These are phyloP conservation scores for Gasterosteus aculeatus DNA, from an alignment of 2,113 vertebrate species.

Conservation along the genomic window DNA sequence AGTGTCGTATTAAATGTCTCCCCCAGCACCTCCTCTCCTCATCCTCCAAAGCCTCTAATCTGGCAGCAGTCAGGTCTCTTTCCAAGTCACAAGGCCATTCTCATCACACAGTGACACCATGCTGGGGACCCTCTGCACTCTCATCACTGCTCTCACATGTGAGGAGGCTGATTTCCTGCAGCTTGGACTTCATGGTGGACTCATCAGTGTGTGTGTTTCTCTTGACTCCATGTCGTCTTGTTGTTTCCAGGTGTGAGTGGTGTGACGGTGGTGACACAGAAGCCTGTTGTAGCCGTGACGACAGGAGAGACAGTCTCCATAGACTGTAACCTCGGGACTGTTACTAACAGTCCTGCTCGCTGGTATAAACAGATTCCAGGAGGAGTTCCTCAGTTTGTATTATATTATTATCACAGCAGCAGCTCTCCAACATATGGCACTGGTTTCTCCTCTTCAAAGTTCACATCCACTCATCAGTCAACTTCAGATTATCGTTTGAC, in stretches of 20 bases:
- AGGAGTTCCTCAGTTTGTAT: conserved; percentile 45
- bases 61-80: conserved; percentile 28
- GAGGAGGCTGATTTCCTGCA: conserved; percentile 41
- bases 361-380: conserved; percentile 71
- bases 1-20: conserved; percentile 23
- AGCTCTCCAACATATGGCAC: conserved; percentile 4
- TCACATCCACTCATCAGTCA: conserved; percentile 57
- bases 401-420: fast-evolving
- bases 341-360: fast-evolving
- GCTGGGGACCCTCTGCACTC: conserved; percentile 63
- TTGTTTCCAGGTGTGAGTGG: conserved; percentile 63
- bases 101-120: conserved; percentile 64
- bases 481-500: conserved; percentile 57
- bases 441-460: conserved; percentile 61
- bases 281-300: conserved; percentile 39
- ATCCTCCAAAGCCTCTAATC: conserved; percentile 25
- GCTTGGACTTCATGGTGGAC: conserved; percentile 35
- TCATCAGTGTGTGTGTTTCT: conserved; percentile 31
- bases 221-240: conserved; percentile 37
- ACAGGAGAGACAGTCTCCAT: conserved; percentile 54
- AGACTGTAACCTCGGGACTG: conserved; percentile 55
- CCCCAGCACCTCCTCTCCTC: conserved; percentile 50
- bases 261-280: conserved; percentile 55
- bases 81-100: conserved; percentile 23
- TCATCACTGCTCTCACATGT: conserved; percentile 47